A percentile compares a stretch with the other conserved stretches of the same genome.
phyloP scores from a whole-genome alignment of 2,888 invertebrate species.

The Phlogophora meticulosa region DNA sequence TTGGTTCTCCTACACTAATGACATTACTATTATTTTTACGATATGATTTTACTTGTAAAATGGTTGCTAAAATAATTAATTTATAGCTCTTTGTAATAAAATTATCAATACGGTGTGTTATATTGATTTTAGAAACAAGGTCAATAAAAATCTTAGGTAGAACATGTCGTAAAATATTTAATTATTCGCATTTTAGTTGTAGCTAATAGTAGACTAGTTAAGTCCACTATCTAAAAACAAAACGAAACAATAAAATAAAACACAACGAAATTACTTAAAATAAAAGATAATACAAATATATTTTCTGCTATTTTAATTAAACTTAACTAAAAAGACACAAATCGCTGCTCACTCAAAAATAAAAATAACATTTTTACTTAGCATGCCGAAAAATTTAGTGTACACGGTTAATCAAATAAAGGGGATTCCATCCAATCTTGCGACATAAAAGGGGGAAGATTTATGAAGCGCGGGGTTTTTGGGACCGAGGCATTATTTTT shows the following conservation, averaged over 20 bases:
- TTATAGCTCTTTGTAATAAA: neutral
- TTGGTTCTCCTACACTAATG: neutral
- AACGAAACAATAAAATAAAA: neutral
- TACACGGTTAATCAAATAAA: constrained; percentile 55
- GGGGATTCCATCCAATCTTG: constrained; percentile 66
- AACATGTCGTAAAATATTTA: neutral
- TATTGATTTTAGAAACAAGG: constrained; percentile 12
- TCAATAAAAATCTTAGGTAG: neutral
- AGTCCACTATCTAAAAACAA: neutral
- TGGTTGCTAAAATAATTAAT: neutral
- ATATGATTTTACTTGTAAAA: too few relatives aligned
- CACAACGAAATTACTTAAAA: neutral
- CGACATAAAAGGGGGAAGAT: constrained; percentile 69
- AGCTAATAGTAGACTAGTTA: neutral
- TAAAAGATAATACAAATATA: neutral
- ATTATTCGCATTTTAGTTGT: neutral
- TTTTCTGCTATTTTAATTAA: neutral
- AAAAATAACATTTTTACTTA: constrained; percentile 25
- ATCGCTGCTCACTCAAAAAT: neutral
- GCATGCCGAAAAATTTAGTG: constrained; percentile 21
- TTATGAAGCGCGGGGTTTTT: constrained; percentile 78
- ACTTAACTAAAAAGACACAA: neutral
- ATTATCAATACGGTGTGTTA: neutral
- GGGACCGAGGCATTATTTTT: constrained; percentile 77
- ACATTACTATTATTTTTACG: neutral